Evolutionary conservation across 2,888 invertebrate genomes (phyloP), one percentile per base, ranked within the genome.

Genomic region (Drymonia ruficornis): DNA sequence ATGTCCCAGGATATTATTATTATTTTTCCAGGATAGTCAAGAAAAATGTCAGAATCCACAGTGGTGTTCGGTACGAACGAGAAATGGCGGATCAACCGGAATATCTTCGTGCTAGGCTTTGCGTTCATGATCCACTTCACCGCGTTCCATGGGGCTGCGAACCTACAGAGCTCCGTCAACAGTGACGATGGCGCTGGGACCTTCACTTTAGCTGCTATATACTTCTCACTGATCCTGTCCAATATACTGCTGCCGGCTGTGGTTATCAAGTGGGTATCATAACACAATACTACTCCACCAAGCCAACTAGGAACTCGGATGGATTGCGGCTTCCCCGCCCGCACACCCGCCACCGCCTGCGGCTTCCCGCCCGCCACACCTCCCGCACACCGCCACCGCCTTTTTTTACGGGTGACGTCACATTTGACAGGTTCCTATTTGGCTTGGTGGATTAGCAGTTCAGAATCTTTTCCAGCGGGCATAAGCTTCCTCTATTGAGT

Each of bases 91-190:
- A 97, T 98, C 74, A 94, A 97, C 79, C 96, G 96, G 74, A 98
- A 98, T 84, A 95, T 98, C 44, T 86, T 97, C 60, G 94, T 98
- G 38, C 95, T 98, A 50, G 97, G 98, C 1, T 89, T 97, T 58
- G 97, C 97, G 0, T 98, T 98, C 87, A 96, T 98, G 95, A 94
- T 98, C 70, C 96, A 97, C 68, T 97, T 99, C 89, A 98, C 98
- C 1, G 98, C 98, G 6, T 99, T 98, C 84, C 97, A 96, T 87
- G 97, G 97, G 5, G 95, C 96, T 1, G 96, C 96, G 49, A 97
- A 97, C 84, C 91, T 97, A 42, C 97, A 97, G 87, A 97, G 97
- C 80, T 97, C 97, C 0, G 94, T 98, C 52, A 97, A 98, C 84
- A 95, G 96, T 16, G 96, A 96, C 74, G 95, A 95, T 1, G 96